phyloP scores from a whole-genome alignment of 2,888 invertebrate species.

The Bellardia pandia region DNA sequence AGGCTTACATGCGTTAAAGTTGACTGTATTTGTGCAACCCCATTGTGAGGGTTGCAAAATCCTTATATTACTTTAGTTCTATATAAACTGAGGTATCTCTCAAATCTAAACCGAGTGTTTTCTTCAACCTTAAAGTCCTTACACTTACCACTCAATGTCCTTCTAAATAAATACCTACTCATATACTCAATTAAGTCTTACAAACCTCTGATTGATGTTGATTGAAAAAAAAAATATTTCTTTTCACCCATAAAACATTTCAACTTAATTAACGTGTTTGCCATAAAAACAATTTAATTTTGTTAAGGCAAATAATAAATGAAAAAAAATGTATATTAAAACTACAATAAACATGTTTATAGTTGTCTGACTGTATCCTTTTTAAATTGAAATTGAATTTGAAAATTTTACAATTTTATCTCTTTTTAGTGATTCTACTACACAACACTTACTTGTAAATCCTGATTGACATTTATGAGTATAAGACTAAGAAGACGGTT shows the following conservation, averaged over 20 bases:
- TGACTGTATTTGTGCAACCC: too few species aligned
- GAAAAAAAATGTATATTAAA: background rate
- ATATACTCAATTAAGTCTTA: too few species aligned
- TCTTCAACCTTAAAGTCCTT: too few species aligned
- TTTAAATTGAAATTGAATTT: background rate
- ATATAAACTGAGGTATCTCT: too few species aligned
- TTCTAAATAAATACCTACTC: too few species aligned
- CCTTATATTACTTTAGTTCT: too few species aligned
- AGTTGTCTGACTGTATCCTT: background rate
- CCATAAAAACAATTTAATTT: constrained; percentile 2
- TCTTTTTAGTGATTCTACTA: constrained; percentile 6
- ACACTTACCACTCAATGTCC: too few species aligned
- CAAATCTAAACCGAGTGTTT: too few species aligned
- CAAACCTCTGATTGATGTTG: too few species aligned
- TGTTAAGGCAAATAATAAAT: background rate
- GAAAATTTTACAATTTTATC: background rate
- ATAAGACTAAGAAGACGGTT: constrained; percentile 22
- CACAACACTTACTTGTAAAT: constrained; percentile 36
- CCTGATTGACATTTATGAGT: constrained; percentile 71
- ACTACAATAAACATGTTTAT: background rate
- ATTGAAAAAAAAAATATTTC: too few species aligned
- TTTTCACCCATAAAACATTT: constrained; percentile 12
- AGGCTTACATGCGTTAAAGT: too few species aligned
- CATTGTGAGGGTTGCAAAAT: too few species aligned
- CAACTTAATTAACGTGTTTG: constrained; percentile 29